Percentiles rank a stretch among this genome's conserved stretches.
These are phyloP conservation scores for Oreochromis mossambicus DNA, from an alignment of 2,797 vertebrate species.

Conservation along the genomic window DNA sequence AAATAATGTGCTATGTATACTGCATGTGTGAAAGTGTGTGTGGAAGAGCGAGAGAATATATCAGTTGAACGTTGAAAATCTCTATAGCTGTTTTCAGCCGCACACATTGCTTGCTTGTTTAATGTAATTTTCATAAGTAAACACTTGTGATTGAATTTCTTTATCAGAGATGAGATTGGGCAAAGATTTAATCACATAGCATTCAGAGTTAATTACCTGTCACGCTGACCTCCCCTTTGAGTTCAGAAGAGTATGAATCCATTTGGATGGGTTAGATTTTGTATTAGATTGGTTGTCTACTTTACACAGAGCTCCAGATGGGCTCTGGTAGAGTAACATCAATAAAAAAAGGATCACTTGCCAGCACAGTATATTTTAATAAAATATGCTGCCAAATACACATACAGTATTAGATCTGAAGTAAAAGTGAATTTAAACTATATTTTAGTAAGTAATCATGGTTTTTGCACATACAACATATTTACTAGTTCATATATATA, in stretches of 20 bases:
- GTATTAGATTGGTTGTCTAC: constrained; percentile 17
- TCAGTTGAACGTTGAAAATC: not conserved
- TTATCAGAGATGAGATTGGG: constrained; percentile 48
- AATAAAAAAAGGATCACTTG: not conserved
- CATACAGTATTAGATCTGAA: not conserved
- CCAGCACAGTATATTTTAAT: not conserved
- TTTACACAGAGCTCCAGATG: constrained; percentile 35
- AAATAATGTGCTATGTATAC: not conserved
- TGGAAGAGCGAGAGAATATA: not conserved
- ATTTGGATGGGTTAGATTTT: constrained; percentile 46
- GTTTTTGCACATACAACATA: not conserved
- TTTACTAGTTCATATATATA: not conserved
- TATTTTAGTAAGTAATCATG: not conserved
- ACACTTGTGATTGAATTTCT: constrained; percentile 61
- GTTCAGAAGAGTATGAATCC: constrained; percentile 36
- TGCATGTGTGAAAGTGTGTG: not conserved
- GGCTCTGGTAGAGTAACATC: not conserved
- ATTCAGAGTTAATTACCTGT: constrained; percentile 68
- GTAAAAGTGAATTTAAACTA: not conserved
- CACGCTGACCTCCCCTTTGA: constrained; percentile 49
- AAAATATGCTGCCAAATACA: not conserved
- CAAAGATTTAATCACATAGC: constrained; percentile 61
- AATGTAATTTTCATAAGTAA: constrained; percentile 58
- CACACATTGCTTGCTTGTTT: constrained; percentile 14
- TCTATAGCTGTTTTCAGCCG: not conserved